Conservation (phyloP, 2,888 invertebrate species). For the Bembecia ichneumoniformis region DNA sequence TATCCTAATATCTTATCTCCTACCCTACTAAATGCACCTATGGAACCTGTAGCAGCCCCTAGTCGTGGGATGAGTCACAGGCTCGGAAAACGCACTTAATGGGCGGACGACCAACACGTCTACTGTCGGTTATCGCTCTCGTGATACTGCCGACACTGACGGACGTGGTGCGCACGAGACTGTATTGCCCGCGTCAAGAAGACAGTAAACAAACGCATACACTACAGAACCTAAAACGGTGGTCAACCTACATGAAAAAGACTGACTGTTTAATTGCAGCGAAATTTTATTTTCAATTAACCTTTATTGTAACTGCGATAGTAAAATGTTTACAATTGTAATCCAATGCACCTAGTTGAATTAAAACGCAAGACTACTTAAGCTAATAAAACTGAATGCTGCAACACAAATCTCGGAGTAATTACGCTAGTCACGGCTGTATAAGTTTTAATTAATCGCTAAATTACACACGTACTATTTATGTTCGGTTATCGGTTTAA, state of each 20-base stretch:
- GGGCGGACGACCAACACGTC: too few species aligned
- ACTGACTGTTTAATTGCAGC: not conserved
- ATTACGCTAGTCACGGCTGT: slow-evolving; percentile 62
- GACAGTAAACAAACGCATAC: too few species aligned
- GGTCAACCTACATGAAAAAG: not conserved
- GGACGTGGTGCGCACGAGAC: too few species aligned
- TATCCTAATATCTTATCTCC: too few species aligned
- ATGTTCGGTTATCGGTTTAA: slow-evolving; percentile 33
- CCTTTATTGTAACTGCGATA: slow-evolving; percentile 11
- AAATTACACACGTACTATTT: slow-evolving; percentile 51
- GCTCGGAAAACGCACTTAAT: too few species aligned
- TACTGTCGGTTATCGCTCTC: too few species aligned
- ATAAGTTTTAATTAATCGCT: slow-evolving; percentile 69
- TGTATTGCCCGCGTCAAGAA: too few species aligned
- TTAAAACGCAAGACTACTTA: slow-evolving; percentile 13
- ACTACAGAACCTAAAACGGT: too few species aligned
- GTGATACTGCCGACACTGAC: too few species aligned
- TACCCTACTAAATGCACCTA: too few species aligned
- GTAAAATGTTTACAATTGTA: slow-evolving; percentile 21
- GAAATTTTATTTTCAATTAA: slow-evolving; percentile 4
- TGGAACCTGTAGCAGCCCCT: too few species aligned
- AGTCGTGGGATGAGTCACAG: too few species aligned
- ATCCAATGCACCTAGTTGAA: slow-evolving; percentile 33
- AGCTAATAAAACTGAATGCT: slow-evolving; percentile 36
- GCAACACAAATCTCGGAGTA: slow-evolving; percentile 49